These are phyloP conservation scores for Aphodius sticticus DNA, from an alignment of 2,888 invertebrate species.

Conservation along the genomic window DNA sequence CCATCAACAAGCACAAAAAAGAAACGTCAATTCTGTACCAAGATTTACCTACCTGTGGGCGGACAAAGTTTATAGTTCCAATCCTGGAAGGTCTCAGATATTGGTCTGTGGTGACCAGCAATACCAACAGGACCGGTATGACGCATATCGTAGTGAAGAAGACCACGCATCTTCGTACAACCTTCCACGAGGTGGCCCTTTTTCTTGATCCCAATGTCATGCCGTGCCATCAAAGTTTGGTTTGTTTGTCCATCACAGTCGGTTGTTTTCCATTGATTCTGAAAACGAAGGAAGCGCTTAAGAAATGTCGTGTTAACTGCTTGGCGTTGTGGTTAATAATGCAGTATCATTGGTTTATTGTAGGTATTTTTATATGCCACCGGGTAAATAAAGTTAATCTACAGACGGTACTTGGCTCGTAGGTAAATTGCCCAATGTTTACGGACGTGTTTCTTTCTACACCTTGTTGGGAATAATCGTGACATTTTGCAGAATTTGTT, in stretches of 20 bases:
- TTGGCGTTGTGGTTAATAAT: background rate
- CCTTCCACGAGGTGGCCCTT: constrained; percentile 54
- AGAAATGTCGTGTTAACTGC: background rate
- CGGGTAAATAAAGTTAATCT: no score
- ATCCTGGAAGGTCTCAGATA: constrained; percentile 63
- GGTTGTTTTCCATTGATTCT: background rate
- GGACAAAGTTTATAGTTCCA: constrained; percentile 54
- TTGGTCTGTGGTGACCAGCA: constrained; percentile 69
- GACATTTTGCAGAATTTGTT: no score
- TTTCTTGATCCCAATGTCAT: constrained; percentile 53
- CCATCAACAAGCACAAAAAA: background rate
- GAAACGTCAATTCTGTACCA: no score
- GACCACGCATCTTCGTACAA: constrained; percentile 65
- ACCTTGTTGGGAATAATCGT: no score
- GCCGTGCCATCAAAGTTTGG: constrained; percentile 42
- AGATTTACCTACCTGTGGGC: constrained; percentile 61
- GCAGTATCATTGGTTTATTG: no score
- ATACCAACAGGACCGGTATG: constrained; percentile 67
- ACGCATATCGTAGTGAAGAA: constrained; percentile 69
- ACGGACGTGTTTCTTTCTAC: no score
- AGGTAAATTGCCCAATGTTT: no score
- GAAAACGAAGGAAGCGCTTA: background rate
- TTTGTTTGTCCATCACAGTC: constrained; percentile 7
- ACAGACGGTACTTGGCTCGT: no score
- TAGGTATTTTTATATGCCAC: no score